phyloP scores from a whole-genome alignment of 2,888 invertebrate species.

The Prosopocoilus inquinatus region DNA sequence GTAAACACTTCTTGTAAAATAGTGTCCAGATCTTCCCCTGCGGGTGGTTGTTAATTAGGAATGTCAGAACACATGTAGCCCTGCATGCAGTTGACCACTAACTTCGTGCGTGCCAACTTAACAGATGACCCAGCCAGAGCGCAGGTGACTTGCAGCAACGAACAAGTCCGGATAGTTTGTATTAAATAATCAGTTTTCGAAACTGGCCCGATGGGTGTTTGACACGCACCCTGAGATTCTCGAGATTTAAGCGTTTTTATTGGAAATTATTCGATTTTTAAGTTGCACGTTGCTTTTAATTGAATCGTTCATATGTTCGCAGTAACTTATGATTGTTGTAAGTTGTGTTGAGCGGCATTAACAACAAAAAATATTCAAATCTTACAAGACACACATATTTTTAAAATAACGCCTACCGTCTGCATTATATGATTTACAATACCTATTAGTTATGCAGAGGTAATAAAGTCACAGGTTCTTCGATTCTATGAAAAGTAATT shows the following conservation, averaged over 20 bases:
- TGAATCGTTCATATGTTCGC: slow-evolving; percentile 10
- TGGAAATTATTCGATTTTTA: slow-evolving; percentile 22
- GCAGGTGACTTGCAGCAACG: slow-evolving; percentile 17
- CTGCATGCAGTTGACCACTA: slow-evolving; percentile 23
- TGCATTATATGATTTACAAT: too few relatives aligned
- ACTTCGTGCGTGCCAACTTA: slow-evolving; percentile 9
- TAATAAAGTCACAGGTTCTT: too few relatives aligned
- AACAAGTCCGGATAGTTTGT: slow-evolving; percentile 23
- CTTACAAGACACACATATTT: too few relatives aligned
- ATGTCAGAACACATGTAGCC: slow-evolving; percentile 35
- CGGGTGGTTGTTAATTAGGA: slow-evolving; percentile 35
- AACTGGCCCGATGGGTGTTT: slow-evolving; percentile 28
- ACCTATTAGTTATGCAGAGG: too few relatives aligned
- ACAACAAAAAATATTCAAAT: too few relatives aligned
- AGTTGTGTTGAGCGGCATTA: too few relatives aligned
- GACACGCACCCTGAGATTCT: slow-evolving; percentile 27
- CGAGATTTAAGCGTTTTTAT: slow-evolving; percentile 11
- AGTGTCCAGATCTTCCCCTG: slow-evolving; percentile 25
- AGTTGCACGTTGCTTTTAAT: slow-evolving; percentile 23
- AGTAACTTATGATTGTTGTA: too few relatives aligned
- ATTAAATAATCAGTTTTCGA: slow-evolving; percentile 33
- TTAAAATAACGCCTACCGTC: too few relatives aligned
- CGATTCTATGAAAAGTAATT: too few relatives aligned
- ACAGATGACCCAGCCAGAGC: background rate
- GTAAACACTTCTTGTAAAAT: slow-evolving; percentile 27